Evolutionary conservation across 2,888 invertebrate genomes (phyloP), one percentile per base, ranked within the genome.

Genomic region (Archaeoteleia sp.): DNA sequence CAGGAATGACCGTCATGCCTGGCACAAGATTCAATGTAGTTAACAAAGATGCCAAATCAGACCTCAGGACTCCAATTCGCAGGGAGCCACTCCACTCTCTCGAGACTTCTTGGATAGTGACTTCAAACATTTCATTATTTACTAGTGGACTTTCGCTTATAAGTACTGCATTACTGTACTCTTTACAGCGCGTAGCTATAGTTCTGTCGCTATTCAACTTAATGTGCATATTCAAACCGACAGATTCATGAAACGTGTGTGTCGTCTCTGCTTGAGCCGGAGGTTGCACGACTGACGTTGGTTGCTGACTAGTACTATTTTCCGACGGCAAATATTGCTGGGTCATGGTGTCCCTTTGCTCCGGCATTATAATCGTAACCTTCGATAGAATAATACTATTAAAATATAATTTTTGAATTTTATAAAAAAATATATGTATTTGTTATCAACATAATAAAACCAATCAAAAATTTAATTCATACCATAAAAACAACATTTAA

Each of bases 71-170:
- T 0, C 96, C 96, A 82, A 96, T 89, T 62, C 90, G 90, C 39
- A 96, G 86, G 25, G 91, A 91, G 5, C 95, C 95, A 55, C 91
- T 90, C 86, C 90, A 91, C 49, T 90, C 89, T 2, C 87, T 86
- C 37, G 89, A 88, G 60, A 91, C 87, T 73, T 90, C 89, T 62
- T 89, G 85, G 49, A 94, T 88, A 55, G 90, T 89, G 23, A 94
- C 91, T 88, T 95, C 95, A 82, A 93, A 95, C 17, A 93, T 85
- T 80, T 95, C 94, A 70, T 93, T 93, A 46, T 90, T 87, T 25
- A 90, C 90, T 12, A 95, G 87, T 10, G 92, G 90, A 1, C 89
- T 88, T 0, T 93, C 90, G 77, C 93, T 93, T 81, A 94, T 92
- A 6, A 93, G 88, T 1, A 95, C 86, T 0, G 89, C 89, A 70